Conservation (phyloP, 2,888 invertebrate genomes). For the Blera fallax region DNA sequence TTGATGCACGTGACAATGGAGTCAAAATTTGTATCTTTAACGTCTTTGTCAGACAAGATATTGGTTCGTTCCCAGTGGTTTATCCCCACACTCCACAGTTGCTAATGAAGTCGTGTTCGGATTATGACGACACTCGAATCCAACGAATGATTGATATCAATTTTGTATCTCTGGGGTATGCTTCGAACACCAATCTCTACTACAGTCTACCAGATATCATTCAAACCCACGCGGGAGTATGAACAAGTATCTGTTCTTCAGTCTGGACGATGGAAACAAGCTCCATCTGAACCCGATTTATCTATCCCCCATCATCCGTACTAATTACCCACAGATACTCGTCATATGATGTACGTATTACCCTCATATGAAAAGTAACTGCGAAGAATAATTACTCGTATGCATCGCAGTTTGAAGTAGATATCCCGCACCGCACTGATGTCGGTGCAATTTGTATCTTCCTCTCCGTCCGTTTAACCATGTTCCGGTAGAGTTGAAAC, state of each 20-base stretch:
- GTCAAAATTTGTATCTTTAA: too few species aligned
- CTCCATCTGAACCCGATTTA: conserved; percentile 2
- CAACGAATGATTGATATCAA: too few species aligned
- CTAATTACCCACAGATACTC: background rate
- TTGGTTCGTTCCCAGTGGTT: too few species aligned
- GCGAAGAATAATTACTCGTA: conserved; percentile 15
- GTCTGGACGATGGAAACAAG: background rate
- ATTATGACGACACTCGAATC: too few species aligned
- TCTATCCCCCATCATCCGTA: conserved; percentile 1
- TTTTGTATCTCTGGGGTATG: too few species aligned
- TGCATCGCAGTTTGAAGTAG: background rate
- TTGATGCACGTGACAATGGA: too few species aligned
- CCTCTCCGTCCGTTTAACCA: background rate
- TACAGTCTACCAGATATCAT: background rate
- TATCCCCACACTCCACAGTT: too few species aligned
- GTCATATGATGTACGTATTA: background rate
- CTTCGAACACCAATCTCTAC: too few species aligned
- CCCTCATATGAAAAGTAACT: background rate
- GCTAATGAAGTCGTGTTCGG: too few species aligned
- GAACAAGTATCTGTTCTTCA: background rate
- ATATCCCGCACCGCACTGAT: background rate
- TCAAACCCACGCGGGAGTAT: background rate
- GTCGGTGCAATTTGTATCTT: background rate
- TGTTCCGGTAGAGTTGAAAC: conserved; percentile 11
- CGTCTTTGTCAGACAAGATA: too few species aligned